These are phyloP conservation scores for Athalia circularis DNA, from an alignment of 2,888 invertebrate genomes.

Conservation along the genomic window DNA sequence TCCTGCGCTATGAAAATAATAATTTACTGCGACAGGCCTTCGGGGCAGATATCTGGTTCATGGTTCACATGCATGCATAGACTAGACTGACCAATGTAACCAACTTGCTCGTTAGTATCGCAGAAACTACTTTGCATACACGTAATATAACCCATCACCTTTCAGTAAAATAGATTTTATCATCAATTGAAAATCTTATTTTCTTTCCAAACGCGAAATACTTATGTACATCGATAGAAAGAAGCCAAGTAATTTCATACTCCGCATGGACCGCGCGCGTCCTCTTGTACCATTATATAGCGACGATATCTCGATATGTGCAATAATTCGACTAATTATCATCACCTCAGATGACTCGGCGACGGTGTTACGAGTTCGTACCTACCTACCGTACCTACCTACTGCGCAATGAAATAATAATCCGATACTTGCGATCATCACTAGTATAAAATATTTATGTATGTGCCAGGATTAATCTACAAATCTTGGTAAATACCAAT, in stretches of 20 bases:
- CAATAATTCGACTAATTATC: slow-evolving; percentile 41
- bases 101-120: slow-evolving; percentile 26
- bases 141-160: neutral
- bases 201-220: slow-evolving; percentile 1
- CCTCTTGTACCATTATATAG: neutral
- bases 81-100: slow-evolving; percentile 6
- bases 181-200: neutral
- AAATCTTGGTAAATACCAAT: slow-evolving; percentile 14
- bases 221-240: too few species aligned
- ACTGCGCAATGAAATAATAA: slow-evolving; percentile 29
- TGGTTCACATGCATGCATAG: slow-evolving; percentile 38
- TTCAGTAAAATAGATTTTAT: too few species aligned
- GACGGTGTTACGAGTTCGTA: neutral
- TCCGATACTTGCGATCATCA: neutral
- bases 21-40: slow-evolving; percentile 69
- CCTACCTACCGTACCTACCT: slow-evolving; percentile 1
- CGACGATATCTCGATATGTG: neutral
- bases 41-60: slow-evolving; percentile 67
- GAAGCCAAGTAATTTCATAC: too few species aligned
- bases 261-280: neutral
- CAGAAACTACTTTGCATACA: slow-evolving; percentile 9
- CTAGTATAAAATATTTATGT: neutral
- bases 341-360: slow-evolving; percentile 39
- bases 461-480: slow-evolving; percentile 39
- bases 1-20: slow-evolving; percentile 68